Percentiles rank a stretch among this genome's conserved stretches.
Conservation (phyloP, 1,140 invertebrate genomes). For the Chrysoperla carnea region DNA sequence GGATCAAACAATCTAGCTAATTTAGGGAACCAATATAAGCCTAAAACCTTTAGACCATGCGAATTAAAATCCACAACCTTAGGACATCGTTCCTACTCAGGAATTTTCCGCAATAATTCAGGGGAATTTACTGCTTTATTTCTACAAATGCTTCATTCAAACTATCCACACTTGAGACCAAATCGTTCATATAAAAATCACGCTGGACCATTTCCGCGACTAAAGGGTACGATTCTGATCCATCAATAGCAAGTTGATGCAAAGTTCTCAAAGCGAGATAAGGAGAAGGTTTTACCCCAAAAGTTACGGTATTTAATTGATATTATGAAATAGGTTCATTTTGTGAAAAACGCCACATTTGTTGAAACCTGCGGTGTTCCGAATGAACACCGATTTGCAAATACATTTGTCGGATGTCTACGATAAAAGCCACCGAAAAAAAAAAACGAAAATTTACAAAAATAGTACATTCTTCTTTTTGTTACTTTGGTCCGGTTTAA, state of each 20-base stretch:
- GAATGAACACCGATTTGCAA: no score
- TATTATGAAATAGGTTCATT: conserved; percentile 1
- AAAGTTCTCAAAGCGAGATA: conserved; percentile 20
- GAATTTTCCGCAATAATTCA: no score
- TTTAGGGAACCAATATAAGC: no score
- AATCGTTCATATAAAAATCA: conserved; percentile 26
- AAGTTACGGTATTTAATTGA: conserved; percentile 14
- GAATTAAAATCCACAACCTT: no score
- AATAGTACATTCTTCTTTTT: no score
- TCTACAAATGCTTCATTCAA: conserved; percentile 16
- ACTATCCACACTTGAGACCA: conserved; percentile 17
- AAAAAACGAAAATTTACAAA: no score
- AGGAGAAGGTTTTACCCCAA: conserved; percentile 17
- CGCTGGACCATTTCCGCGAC: conserved; percentile 12
- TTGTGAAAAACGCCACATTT: conserved; percentile 6
- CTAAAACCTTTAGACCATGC: no score
- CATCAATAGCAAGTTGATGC: conserved; percentile 17
- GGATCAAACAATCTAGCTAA: no score
- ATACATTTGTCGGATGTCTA: conserved; percentile 1
- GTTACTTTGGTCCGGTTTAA: no score
- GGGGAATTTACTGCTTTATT: conserved; percentile 21
- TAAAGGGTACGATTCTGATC: conserved; percentile 11
- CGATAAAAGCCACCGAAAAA: no score
- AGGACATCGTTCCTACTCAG: no score
- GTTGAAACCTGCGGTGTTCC: conserved; percentile 5